Evolutionary conservation across 1,140 invertebrate genomes (phyloP).

Genomic region (Drosophila teissieri): DNA sequence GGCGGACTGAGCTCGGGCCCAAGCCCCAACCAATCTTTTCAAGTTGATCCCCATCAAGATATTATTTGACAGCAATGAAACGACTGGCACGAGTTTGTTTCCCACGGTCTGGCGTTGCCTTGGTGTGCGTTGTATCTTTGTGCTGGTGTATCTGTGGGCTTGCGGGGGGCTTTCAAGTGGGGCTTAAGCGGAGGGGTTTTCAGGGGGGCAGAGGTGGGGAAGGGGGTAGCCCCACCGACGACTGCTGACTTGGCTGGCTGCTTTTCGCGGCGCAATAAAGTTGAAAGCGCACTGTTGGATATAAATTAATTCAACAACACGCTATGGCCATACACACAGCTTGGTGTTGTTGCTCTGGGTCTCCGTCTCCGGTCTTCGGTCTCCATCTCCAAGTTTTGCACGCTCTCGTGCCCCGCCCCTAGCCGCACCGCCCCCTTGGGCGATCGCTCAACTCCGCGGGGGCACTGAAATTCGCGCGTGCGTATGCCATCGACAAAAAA

Average conservation of each 20-base stretch:
- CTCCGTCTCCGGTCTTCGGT: conserved; percentile 1
- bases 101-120: conserved; percentile 81
- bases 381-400: conserved; percentile 59
- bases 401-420: conserved; percentile 66
- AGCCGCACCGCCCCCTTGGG: conserved; percentile 24
- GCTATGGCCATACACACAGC: conserved; percentile 43
- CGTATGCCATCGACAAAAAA: conserved; percentile 81
- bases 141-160: conserved; percentile 62
- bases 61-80: conserved; percentile 85
- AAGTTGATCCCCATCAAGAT: conserved; percentile 84
- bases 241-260: conserved; percentile 57
- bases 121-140: conserved; percentile 54
- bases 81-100: conserved; percentile 85
- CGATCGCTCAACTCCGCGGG: conserved; percentile 64
- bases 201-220: neutral
- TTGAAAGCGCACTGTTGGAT: conserved; percentile 83
- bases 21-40: conserved; percentile 82
- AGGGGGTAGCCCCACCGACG: conserved; percentile 12
- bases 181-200: neutral
- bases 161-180: conserved; percentile 18
- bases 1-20: conserved; percentile 46
- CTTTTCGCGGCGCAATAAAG: conserved; percentile 82
- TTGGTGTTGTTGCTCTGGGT: conserved; percentile 56
- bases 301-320: conserved; percentile 83
- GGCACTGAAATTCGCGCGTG: conserved; percentile 80